Base-by-base conservation (phyloP, 2,113 vertebrate genomes). In the Symphodus melops region DNA sequence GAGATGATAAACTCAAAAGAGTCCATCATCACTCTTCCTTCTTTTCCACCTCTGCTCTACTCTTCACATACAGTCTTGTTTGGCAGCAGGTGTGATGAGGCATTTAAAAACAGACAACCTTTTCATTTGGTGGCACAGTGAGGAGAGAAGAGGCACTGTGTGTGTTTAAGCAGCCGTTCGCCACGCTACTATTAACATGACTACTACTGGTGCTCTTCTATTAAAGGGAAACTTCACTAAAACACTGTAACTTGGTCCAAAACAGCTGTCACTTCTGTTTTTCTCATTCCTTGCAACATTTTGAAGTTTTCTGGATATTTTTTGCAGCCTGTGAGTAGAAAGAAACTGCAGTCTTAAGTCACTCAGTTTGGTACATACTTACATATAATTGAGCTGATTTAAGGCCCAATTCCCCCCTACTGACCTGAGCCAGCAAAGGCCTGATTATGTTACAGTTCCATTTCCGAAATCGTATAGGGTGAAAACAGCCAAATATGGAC, bases 1-100 rank as follows among this genome's bases (percentile, higher is more conserved):
- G 42, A n/a, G 51, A 9, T 69, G 56, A 33, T 61, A 69, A 70
- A 71, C 23, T 11, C 53, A 8, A 21, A 28, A 46, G 60, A 51
- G 39, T 77, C 77, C 53, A 1, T 83, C 82, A 75, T 1, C 79
- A 36, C 20, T n/a, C 10, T 25, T 68, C 7, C 9, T 16, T 46
- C 11, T 41, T 56, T 11, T 39, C 60, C 20, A 23, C 70, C 1
- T 9, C 37, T 19, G 8, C 63, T 59, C 69, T 59, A 21, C 75
- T 77, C 52, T 77, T 77, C 66, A 75, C 82, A 86, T 76, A 84
- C 69, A 78, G 80, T 44, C 28, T 36, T 16, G 25, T 52, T 55
- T 46, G 20, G 61, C 36, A 65, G 75, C 88, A 90, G 88, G 72
- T 90, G 90, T 89, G 83, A 73, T 41, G 77, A 68, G 70, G 28